A percentile compares a stretch with the other conserved stretches of the same genome.
Evolutionary conservation across 2,888 invertebrate species (phyloP).

Genomic region (Diarsia mendica): DNA sequence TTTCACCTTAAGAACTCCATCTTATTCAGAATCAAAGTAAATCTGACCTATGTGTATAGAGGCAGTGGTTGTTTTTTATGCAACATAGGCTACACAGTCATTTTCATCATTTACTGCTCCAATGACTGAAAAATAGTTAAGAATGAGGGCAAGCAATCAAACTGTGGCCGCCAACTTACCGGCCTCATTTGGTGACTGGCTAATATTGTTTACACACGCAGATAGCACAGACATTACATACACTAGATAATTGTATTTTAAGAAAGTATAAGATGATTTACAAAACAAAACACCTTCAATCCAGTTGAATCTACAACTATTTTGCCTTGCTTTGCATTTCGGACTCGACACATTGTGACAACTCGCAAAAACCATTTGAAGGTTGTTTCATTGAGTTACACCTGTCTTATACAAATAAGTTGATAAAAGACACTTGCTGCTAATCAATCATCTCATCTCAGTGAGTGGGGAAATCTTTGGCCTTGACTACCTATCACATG

Average conservation of each 20-base stretch:
- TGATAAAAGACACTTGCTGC: conserved; percentile 5
- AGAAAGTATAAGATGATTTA: neutral
- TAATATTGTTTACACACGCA: conserved; percentile 30
- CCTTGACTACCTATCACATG: conserved; percentile 6
- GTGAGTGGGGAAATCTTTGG: neutral
- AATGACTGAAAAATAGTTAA: neutral
- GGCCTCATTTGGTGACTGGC: conserved; percentile 5
- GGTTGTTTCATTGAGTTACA: conserved; percentile 21
- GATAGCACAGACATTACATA: conserved; percentile 17
- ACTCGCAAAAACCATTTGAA: conserved; percentile 16
- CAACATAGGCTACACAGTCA: neutral
- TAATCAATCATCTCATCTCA: conserved; percentile 22
- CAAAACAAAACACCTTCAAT: neutral
- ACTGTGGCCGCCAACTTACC: neutral
- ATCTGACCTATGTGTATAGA: neutral
- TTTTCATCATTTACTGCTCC: conserved; percentile 5
- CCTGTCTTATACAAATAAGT: conserved; percentile 29
- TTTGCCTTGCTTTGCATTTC: neutral
- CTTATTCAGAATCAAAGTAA: neutral
- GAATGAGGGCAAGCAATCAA: conserved; percentile 43
- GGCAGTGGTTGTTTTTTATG: neutral
- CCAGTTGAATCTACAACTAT: neutral
- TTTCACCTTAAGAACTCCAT: neutral
- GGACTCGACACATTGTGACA: neutral
- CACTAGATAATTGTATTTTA: neutral